Evolutionary conservation across 1,140 invertebrate genomes (phyloP), one percentile per base, ranked within the genome.

Genomic region (Lordiphosa collinella): DNA sequence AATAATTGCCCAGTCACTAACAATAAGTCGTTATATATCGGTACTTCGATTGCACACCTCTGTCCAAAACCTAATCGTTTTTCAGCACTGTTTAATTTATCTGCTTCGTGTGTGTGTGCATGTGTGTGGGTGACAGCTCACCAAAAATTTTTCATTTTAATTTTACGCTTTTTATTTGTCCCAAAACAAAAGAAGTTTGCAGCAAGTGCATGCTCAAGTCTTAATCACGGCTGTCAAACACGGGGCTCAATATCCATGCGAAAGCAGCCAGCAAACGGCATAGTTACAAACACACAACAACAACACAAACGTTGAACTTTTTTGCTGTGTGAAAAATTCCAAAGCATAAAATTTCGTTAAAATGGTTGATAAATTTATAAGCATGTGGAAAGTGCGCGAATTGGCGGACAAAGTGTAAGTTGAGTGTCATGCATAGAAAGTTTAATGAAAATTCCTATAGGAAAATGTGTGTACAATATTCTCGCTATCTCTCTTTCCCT

Each of bases 341-440:
- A 61, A 62, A 67, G 62, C 63, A 68, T 54, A 67, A 70, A 49
- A 63, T 55, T 75, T 58, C 44, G 55, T 52, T 61, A 67, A 87
- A 88, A 89, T 89, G 88, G 88, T 89, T 78, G 92, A 93, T 88
- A 92, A 92, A 87, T 91, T 93, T 88, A 94, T 95, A 90, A 95
- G 93, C 89, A 95, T 96, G 94, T 98, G 96, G 96, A 98, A 97
- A 92, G 93, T 98, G 82, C 93, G 96, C 75, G 96, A 98, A 90
- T 87, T 98, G 63, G 95, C 96, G 75, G 96, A 98, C 89, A 97
- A 97, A 94, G 96, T 97, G 96, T 97, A 94, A 96, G 96, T 95
- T 79, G 25, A 46, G 10, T 37, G 13, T 7, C 22, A 25, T 7
- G 35, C 40, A 41, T 31, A 43, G 32, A 31, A 53, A 13, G 29